Conservation (phyloP, 23 tunicate genomes). For the Aplidium turbinatum region DNA sequence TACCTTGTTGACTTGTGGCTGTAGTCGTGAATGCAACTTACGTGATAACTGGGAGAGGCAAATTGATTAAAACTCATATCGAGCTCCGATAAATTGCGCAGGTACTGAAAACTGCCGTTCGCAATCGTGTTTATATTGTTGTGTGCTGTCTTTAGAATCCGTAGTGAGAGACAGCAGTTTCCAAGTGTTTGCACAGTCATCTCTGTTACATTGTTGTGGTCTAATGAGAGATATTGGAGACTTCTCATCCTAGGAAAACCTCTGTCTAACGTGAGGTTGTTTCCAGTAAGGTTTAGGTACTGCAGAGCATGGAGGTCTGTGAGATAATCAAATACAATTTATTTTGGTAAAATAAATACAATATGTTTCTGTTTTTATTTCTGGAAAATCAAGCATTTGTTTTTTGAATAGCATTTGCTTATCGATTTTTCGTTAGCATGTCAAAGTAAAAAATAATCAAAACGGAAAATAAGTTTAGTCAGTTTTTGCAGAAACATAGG, state of each 20-base stretch:
- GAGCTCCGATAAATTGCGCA: neutral
- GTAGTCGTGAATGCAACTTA: no score
- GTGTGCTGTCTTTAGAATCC: neutral
- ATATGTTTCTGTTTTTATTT: no score
- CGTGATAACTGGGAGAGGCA: no score
- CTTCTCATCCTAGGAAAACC: neutral
- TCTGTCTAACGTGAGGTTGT: neutral
- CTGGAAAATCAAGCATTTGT: no score
- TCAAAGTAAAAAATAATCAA: no score
- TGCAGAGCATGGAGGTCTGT: constrained; percentile 8
- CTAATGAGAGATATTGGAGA: neutral
- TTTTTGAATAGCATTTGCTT: no score
- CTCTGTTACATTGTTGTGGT: neutral
- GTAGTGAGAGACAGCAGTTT: neutral
- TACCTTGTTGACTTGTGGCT: no score
- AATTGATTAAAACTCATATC: neutral
- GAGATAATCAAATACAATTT: no score
- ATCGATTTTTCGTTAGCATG: no score
- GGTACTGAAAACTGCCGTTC: neutral
- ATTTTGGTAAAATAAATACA: no score
- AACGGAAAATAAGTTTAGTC: no score
- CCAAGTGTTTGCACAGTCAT: neutral
- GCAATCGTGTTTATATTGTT: neutral
- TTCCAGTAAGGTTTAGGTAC: neutral
- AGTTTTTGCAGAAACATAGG: no score